Evolutionary conservation across 2,113 vertebrate species (phyloP), one percentile per base, ranked within the genome.

Genomic region (Morone saxatilis): DNA sequence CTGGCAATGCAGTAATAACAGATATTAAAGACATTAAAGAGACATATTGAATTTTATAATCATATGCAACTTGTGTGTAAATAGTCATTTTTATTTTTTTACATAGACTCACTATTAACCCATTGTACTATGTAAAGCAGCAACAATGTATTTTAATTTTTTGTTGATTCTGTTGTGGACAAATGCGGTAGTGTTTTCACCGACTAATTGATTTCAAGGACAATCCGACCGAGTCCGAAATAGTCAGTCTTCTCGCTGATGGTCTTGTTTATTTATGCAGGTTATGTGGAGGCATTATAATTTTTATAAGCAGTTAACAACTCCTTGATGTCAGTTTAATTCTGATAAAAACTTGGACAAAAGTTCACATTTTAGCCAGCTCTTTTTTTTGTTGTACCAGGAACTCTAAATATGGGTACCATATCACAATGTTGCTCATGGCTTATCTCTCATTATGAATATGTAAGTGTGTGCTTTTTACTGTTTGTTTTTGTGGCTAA

Each of bases 361-460:
- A 40, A 76, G 16, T 79, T 59, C 13, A 61, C 14, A 63, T 62
- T 41, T 84, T 38, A 38, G 10, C 20, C 48, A 56, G 1, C 79
- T 73, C 17, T 73, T 71, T 38, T 66, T 48, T 70, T 62, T n/a
- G n/a, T 41, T 70, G 36, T 57, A 56, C 43, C 25, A 54, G 51
- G 7, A 76, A 8, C 61, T 68, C 45, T 75, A 61, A 87, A 83
- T 59, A 73, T 68, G 43, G 22, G 54, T 7, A 14, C 40, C 47
- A 56, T 41, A 75, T 79, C 71, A 70, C 41, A 62, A 83, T 38
- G 67, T 81, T 81, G 74, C 75, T 69, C 12, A 2, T 61, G 79
- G 84, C 86, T 75, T 48, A 65, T 82, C 57, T 70, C 63, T 80
- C 25, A 72, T 80, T 83, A 79, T 85, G 72, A 89, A 73, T 84